Evolutionary conservation across 2,113 vertebrate genomes (phyloP), one percentile per base, ranked within the genome.

Genomic region (Ctenodactylus gundi): DNA sequence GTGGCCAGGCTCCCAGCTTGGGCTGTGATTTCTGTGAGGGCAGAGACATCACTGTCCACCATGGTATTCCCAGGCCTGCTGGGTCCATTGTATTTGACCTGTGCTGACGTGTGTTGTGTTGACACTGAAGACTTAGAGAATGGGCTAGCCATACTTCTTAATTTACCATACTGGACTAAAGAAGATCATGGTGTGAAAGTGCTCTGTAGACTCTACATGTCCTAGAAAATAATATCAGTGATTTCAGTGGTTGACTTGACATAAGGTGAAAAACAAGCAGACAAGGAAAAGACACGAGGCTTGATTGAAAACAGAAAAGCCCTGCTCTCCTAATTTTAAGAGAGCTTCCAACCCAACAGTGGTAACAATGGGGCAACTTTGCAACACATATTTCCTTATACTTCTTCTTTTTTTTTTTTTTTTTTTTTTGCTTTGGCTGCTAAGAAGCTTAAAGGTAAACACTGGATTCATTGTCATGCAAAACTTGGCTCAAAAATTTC

Each of bases 401-500:
- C 21, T 77, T 65, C n/a, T 20, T 49, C 46, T 68, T 31, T 21
- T 68, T 23, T 20, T 10, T 25, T n/a, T 31, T 46, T 29, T 27
- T 49, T n/a, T n/a, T 31, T 57, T 36, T 88, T 65, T 51, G n/a
- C 77, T 15, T 68, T 89, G 80, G 60, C 36, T 39, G 23, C 44
- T 39, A 31, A 62, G 49, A 88, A 67, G 70, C 41, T 84, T 91
- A 58, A 81, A 75, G 64, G 25, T 85, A 70, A 94, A 80, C 57
- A 55, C 73, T 49, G 65, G n/a, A 27, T 55, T 92, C 34, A 57
- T 57, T 72, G 20, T 82, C 44, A 78, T 77, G 44, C 41, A 90
- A 93, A 93, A 81, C 87, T 93, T 86, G 76, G 76, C 53, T 75
- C 34, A 44, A 60, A 83, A 25, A n/a, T 84, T 85, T 95, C 36